Evolutionary conservation across 1,140 invertebrate species (phyloP).

Genomic region (Lineus longissimus): DNA sequence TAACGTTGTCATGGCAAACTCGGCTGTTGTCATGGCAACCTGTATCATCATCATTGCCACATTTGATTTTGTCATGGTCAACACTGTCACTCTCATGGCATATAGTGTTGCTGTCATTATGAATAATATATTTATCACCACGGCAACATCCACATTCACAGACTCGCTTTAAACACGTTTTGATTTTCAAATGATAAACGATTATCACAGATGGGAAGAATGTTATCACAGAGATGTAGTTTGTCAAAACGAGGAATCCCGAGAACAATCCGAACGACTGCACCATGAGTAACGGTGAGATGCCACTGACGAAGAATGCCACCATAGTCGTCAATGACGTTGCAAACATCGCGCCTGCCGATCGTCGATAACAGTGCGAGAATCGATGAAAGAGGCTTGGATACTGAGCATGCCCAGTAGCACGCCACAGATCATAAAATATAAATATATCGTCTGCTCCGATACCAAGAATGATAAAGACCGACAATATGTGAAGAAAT

Average conservation of each 20-base stretch:
- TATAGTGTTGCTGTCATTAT: not conserved
- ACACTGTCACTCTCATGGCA: not conserved
- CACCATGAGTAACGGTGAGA: constrained; percentile 35
- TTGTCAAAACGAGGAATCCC: constrained; percentile 34
- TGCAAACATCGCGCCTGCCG: constrained; percentile 37
- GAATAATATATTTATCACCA: not conserved
- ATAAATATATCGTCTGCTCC: constrained; percentile 45
- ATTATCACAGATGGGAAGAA: constrained; percentile 45
- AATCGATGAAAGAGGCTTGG: constrained; percentile 34
- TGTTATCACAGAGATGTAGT: constrained; percentile 42
- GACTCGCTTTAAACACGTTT: not conserved
- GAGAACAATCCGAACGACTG: constrained; percentile 43
- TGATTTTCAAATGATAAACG: constrained; percentile 30
- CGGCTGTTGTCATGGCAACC: too few species aligned
- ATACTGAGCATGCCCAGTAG: constrained; percentile 23
- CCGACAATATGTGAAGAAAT: constrained; percentile 38
- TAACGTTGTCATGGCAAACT: too few species aligned
- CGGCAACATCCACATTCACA: not conserved
- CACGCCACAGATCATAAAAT: constrained; percentile 40
- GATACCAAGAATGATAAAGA: constrained; percentile 44
- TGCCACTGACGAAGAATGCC: constrained; percentile 36
- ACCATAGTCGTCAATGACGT: constrained; percentile 42
- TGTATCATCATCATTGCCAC: not conserved
- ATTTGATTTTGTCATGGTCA: not conserved
- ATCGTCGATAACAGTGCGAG: constrained; percentile 35